Evolutionary conservation across 2,888 invertebrate genomes (phyloP).

Genomic region (Xylocampa areola): DNA sequence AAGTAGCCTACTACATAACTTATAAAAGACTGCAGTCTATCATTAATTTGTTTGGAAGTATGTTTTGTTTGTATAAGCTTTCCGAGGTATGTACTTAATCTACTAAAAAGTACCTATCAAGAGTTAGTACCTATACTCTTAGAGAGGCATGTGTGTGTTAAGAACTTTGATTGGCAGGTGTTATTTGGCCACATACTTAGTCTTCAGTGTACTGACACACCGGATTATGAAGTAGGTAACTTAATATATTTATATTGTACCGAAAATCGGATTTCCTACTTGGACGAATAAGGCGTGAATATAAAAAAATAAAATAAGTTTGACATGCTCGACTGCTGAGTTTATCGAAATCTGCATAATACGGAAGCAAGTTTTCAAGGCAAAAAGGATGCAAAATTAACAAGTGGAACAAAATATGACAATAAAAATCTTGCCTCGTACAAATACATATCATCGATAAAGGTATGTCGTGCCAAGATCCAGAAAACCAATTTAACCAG

Average conservation of each 20-base stretch:
- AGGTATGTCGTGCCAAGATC: slow-evolving; percentile 30
- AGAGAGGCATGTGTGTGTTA: slow-evolving; percentile 41
- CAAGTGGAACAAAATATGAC: slow-evolving; percentile 6
- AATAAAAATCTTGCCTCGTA: too few species aligned
- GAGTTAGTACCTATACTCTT: background rate
- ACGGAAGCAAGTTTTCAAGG: slow-evolving; percentile 1
- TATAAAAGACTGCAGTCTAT: slow-evolving; percentile 3
- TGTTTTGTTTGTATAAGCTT: slow-evolving; percentile 8
- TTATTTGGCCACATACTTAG: slow-evolving; percentile 13
- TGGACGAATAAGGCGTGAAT: slow-evolving; percentile 4
- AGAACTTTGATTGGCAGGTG: slow-evolving; percentile 55
- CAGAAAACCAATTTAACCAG: background rate
- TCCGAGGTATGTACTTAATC: slow-evolving; percentile 46
- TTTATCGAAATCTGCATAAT: slow-evolving; percentile 6
- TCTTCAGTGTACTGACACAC: slow-evolving; percentile 10
- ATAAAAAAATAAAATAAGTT: background rate
- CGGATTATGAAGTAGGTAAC: slow-evolving; percentile 11
- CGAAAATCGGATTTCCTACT: too few species aligned
- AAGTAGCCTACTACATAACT: background rate
- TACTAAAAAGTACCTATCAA: slow-evolving; percentile 1
- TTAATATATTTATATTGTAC: too few species aligned
- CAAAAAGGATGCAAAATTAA: slow-evolving; percentile 7
- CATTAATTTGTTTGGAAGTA: slow-evolving; percentile 20
- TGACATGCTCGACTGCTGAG: background rate
- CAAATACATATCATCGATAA: slow-evolving; percentile 6